Evolutionary conservation across 2,888 invertebrate genomes (phyloP).

Genomic region (Polyommatus iphigenia): DNA sequence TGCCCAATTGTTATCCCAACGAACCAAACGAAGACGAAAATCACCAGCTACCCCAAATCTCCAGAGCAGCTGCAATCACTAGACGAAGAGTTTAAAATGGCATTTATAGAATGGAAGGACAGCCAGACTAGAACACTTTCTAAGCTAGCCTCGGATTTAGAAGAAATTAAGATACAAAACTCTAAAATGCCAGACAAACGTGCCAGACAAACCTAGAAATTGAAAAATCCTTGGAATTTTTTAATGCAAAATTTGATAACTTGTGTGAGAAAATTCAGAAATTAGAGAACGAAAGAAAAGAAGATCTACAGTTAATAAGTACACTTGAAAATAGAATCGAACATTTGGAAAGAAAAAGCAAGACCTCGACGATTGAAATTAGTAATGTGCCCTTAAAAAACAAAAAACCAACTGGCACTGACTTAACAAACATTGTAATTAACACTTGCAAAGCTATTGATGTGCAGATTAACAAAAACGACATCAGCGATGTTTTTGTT

Average conservation of each 20-base stretch:
- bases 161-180: conserved; percentile 13
- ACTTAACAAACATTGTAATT: background rate
- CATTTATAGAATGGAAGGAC: conserved; percentile 2
- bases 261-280: conserved; percentile 1
- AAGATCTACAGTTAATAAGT: background rate
- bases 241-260: conserved; percentile 3
- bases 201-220: conserved; percentile 1
- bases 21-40: background rate
- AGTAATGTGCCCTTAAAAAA: background rate
- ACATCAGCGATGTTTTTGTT: conserved; percentile 2
- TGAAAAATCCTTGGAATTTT: conserved; percentile 21
- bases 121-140: background rate
- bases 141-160: background rate
- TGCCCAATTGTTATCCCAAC: background rate
- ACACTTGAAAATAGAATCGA: conserved; percentile 10
- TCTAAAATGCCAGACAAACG: too few relatives aligned
- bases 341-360: background rate
- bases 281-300: conserved; percentile 14
- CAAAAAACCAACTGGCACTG: background rate
- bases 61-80: background rate
- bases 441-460: background rate
- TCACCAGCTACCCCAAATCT: background rate
- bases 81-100: background rate
- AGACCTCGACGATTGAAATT: conserved; percentile 19
- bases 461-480: background rate